phyloP scores from a whole-genome alignment of 1,140 invertebrate genomes.

The Drosophila kikkawai region DNA sequence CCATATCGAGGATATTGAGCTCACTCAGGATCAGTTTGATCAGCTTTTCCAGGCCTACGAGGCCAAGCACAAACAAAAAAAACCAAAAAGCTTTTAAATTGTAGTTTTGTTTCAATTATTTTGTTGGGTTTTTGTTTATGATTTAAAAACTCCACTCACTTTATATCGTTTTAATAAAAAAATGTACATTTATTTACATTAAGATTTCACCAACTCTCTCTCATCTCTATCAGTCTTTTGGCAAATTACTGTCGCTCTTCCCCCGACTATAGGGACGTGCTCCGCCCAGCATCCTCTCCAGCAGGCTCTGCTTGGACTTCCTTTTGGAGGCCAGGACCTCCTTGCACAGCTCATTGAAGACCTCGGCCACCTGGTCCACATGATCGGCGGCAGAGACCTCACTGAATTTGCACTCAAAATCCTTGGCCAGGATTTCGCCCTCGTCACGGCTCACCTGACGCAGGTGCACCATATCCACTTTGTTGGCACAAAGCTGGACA shows the following conservation, averaged over 20 bases:
- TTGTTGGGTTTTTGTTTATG: background rate
- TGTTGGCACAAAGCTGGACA: slow-evolving; percentile 90
- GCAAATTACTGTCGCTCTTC: slow-evolving; percentile 93
- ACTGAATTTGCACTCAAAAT: slow-evolving; percentile 94
- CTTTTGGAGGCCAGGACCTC: slow-evolving; percentile 91
- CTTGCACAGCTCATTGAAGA: slow-evolving; percentile 93
- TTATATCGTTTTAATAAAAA: slow-evolving; percentile 14
- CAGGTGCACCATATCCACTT: slow-evolving; percentile 96
- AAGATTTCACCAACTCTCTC: background rate
- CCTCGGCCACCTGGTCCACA: slow-evolving; percentile 91
- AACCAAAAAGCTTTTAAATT: background rate
- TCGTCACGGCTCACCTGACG: slow-evolving; percentile 95
- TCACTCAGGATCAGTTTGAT: slow-evolving; percentile 58
- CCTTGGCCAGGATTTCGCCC: slow-evolving; percentile 94
- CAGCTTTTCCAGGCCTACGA: slow-evolving; percentile 51
- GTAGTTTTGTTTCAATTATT: no score
- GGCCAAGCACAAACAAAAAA: slow-evolving; percentile 7
- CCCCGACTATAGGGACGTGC: slow-evolving; percentile 91
- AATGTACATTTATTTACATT: slow-evolving; percentile 59
- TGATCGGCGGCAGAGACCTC: slow-evolving; percentile 96
- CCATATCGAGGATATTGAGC: slow-evolving; percentile 48
- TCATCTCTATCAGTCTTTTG: slow-evolving; percentile 89
- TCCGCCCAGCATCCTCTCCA: slow-evolving; percentile 92
- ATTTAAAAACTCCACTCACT: background rate
- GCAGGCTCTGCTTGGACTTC: slow-evolving; percentile 93